Base-by-base conservation (phyloP, 2,888 invertebrate genomes). In the Margaritifera margaritifera region DNA sequence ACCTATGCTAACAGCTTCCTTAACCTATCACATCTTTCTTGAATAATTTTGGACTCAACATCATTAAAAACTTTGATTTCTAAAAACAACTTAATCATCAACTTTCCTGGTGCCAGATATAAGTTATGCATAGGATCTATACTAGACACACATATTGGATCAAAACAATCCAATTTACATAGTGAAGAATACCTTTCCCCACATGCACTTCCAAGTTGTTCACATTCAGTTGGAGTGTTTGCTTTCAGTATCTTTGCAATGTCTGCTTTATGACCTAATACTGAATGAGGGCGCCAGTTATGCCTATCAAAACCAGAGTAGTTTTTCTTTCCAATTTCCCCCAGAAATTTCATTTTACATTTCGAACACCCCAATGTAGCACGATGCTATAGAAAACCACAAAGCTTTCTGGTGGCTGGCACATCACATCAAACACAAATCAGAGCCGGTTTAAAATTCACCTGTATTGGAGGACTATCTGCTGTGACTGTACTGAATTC, bases 101-200 rank as follows among this genome's bases (percentile, higher is more conserved):
- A 27, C 54, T 66, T 63, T 1, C 63, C 53, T 56, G 62, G 66
- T 24, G 66, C 66, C 51, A 57, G 66, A 63, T 58, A 66, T 22
- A 66, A 42, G 25, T 70, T 70, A 22, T 66, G 66, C 70, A 70
- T 66, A 19, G 66, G 62, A 42, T 66, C 63, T 11, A 66, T 51
- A 52, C 62, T 56, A 6, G 60, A 54, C 66, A 66, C 58, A 19
- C 66, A 19, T 19, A 66, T 61, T 22, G 66, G 66, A 62, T 70
- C 62, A 70, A 70, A 70, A 54, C 66, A 66, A 22, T 64, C 69
- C 19, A 69, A 57, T 22, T 66, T 58, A 53, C n/a, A n/a, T n/a
- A n/a, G n/a, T n/a, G n/a, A n/a, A n/a, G n/a, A n/a, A 62, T 27
- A 62, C 31, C 50, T 60, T 11, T 50, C 42, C 51, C 66, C 66